Evolutionary conservation across 2,797 vertebrate genomes (phyloP).

Genomic region (Anniella stebbinsi): DNA sequence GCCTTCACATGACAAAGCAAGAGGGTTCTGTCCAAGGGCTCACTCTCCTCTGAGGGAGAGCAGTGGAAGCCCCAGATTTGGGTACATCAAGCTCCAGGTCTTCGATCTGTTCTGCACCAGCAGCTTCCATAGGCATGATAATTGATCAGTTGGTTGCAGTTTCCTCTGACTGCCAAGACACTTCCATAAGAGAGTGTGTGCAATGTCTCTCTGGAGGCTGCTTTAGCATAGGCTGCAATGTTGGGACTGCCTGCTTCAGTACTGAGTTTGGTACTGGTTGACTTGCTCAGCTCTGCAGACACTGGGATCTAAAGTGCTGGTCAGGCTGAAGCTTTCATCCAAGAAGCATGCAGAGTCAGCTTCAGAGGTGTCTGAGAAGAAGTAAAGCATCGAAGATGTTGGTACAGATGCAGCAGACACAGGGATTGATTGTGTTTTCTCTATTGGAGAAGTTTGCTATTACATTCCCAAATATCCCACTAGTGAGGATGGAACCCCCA

Average conservation of each 20-base stretch:
- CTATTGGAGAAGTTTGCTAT: background rate
- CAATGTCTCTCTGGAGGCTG: too few relatives aligned
- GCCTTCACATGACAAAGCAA: background rate
- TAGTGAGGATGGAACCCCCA: background rate
- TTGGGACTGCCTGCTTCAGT: too few relatives aligned
- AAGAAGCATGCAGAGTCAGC: background rate
- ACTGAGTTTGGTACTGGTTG: too few relatives aligned
- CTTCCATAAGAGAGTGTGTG: too few relatives aligned
- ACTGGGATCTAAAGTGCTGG: background rate
- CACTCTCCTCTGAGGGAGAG: background rate
- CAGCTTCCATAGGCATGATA: too few relatives aligned
- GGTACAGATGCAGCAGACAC: background rate
- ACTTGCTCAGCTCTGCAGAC: background rate
- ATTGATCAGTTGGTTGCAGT: background rate
- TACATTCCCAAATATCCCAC: background rate
- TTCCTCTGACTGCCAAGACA: background rate
- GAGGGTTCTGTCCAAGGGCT: background rate
- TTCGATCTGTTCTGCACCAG: too few relatives aligned
- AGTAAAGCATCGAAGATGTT: background rate
- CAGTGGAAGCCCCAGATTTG: background rate
- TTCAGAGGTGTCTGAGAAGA: background rate
- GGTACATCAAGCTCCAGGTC: background rate
- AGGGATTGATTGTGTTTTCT: background rate
- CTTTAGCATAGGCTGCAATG: too few relatives aligned
- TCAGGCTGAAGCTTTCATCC: background rate